Conservation (phyloP, 2,888 invertebrate genomes). For the Corythucha ciliata region DNA sequence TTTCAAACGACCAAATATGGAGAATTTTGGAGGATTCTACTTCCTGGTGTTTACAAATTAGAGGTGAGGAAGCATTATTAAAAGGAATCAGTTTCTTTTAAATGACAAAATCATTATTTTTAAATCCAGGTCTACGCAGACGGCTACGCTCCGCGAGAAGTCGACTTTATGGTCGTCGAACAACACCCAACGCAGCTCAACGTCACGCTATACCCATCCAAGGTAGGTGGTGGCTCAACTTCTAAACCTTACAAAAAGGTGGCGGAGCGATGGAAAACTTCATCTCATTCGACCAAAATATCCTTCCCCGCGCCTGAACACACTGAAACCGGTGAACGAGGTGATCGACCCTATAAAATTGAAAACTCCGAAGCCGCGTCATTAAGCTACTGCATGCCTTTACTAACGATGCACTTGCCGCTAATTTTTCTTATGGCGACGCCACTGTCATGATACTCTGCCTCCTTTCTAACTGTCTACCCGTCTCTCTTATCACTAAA, state of each 20-base stretch:
- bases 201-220: conserved; percentile 66
- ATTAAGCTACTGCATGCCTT: too few relatives aligned
- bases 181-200: conserved; percentile 76
- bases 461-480: too few relatives aligned
- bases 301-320: conserved; percentile 12
- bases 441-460: too few relatives aligned
- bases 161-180: conserved; percentile 78
- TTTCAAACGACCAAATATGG: conserved; percentile 50
- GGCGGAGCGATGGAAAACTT: conserved; percentile 20
- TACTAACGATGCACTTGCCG: too few relatives aligned
- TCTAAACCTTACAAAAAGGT: conserved; percentile 16
- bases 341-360: conserved; percentile 32
- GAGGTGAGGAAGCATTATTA: conserved; percentile 40
- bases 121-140: conserved; percentile 73
- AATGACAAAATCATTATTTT: conserved; percentile 8
- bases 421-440: too few relatives aligned
- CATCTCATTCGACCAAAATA: not conserved
- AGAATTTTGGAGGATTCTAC: conserved; percentile 55
- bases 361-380: conserved; percentile 1
- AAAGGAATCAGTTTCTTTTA: not conserved
- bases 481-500: too few relatives aligned
- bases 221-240: conserved; percentile 49
- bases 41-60: conserved; percentile 52
- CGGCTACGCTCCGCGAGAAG: conserved; percentile 70
- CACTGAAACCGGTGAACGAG: conserved; percentile 33